Percentiles rank a stretch among this genome's conserved stretches.
These are phyloP conservation scores for Sisyra terminalis DNA, from an alignment of 2,888 invertebrate genomes.

Conservation along the genomic window DNA sequence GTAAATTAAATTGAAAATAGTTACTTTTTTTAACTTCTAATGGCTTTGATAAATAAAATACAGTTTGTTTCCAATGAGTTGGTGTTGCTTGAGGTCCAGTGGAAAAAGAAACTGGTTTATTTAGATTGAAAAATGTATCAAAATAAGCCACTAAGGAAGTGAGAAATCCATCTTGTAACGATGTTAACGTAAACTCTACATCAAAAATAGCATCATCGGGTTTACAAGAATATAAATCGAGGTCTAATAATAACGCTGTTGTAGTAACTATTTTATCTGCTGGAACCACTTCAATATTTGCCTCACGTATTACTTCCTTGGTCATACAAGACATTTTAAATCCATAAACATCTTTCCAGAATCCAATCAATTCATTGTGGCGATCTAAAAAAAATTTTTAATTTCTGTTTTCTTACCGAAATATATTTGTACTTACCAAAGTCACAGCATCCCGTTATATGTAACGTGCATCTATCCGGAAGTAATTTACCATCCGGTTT, in stretches of 20 bases:
- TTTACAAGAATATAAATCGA: conserved; percentile 62
- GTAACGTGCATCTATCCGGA: conserved; percentile 73
- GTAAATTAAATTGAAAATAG: too few species aligned
- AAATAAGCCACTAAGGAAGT: conserved; percentile 84
- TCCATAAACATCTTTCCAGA: conserved; percentile 89
- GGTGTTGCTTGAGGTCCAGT: conserved; percentile 58
- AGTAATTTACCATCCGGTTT: conserved; percentile 58
- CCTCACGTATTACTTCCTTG: conserved; percentile 64
- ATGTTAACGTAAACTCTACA: conserved; percentile 47
- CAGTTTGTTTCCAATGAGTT: conserved; percentile 93
- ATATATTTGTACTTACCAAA: conserved; percentile 26
- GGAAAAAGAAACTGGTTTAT: conserved; percentile 44
- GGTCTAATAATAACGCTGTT: conserved; percentile 43
- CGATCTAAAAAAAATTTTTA: conserved; percentile 30
- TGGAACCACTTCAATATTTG: conserved; percentile 48
- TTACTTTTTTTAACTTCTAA: conserved; percentile 49
- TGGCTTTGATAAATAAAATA: conserved; percentile 66
- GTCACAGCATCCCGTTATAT: conserved; percentile 66
- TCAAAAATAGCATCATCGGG: conserved; percentile 55
- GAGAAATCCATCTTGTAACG: conserved; percentile 45
- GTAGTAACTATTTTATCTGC: conserved; percentile 48
- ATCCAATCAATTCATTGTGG: conserved; percentile 56
- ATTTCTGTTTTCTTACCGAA: not conserved
- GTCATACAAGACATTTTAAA: conserved; percentile 89
- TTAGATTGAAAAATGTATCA: conserved; percentile 68